Evolutionary conservation across 2,797 vertebrate species (phyloP), one percentile per base, ranked within the genome.

Genomic region (Leuciscus waleckii): DNA sequence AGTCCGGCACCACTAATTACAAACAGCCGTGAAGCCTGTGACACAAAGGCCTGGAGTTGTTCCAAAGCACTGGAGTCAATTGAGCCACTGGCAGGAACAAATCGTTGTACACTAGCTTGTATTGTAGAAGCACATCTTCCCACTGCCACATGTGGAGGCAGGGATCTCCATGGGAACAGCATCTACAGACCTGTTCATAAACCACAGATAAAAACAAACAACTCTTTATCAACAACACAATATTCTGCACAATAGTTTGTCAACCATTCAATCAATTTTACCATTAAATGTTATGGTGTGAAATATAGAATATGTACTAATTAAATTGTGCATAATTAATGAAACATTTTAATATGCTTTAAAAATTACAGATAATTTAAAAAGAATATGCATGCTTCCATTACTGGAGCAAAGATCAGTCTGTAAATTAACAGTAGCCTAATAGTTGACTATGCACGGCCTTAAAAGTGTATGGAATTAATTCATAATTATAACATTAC

Each of bases 1-100:
- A 99, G 92, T 5, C 98, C 98, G 0, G 98, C 98, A 21, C 98
- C 98, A 0, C 94, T 98, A 90, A 99, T 94, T 4, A 98, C 95
- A 23, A 99, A 96, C 79, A 99, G 93, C 41, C 92, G 94, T 69
- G 90, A 93, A 88, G 97, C 93, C 51, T 88, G 90, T 8, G 91
- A 94, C 85, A 99, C 89, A 76, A 99, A 99, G 58, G 0, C 90
- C 90, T 97, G 97, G 86, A 99, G 94, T 84, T 94, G 93, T 87
- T 96, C 93, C 65, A 98, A 88, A 4, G 95, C 93, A 7, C 9
- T 17, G 0, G 91, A 91, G 49, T 97, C 94, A 0, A 94, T 73
- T 73, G 95, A 93, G 83, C 91, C 93, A 89, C 97, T 97, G 51
- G 93, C 87, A 1, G 98, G 98, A 83, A 99, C 97, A 0, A 97